Evolutionary conservation across 2,888 invertebrate genomes (phyloP).

Genomic region (Lochmaea crataegi): DNA sequence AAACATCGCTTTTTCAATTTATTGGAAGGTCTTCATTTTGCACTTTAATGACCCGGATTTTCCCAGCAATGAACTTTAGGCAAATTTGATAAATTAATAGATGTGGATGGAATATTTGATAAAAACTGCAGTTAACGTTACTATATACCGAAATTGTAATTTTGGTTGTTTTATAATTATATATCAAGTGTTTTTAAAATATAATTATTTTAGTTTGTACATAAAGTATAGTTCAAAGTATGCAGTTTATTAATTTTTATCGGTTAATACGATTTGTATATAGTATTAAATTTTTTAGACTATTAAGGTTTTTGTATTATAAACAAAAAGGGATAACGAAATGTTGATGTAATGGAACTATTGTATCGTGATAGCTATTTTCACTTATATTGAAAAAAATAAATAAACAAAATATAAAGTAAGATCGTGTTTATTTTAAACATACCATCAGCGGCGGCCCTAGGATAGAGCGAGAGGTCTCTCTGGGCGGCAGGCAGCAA

Average conservation of each 20-base stretch:
- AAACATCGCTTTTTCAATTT: too few species aligned
- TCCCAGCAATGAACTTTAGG: too few species aligned
- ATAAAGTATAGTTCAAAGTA: conserved; percentile 28
- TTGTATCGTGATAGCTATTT: conserved; percentile 60
- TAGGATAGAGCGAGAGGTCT: too few species aligned
- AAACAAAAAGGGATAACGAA: conserved; percentile 48
- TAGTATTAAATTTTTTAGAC: conserved; percentile 54
- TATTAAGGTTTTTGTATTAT: conserved; percentile 56
- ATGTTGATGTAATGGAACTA: conserved; percentile 55
- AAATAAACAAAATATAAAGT: conserved; percentile 50
- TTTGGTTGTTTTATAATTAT: conserved; percentile 26
- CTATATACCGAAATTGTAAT: not conserved
- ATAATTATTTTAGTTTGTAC: conserved; percentile 37
- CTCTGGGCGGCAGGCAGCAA: too few species aligned
- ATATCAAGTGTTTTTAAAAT: conserved; percentile 31
- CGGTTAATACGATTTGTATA: conserved; percentile 49
- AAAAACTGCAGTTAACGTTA: not conserved
- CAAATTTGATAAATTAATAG: too few species aligned
- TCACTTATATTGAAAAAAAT: conserved; percentile 58
- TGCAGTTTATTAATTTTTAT: conserved; percentile 34
- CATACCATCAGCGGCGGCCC: not conserved
- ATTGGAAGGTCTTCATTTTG: too few species aligned
- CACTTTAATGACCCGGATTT: too few species aligned
- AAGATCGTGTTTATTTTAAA: not conserved
- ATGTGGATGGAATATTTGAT: not conserved